Base-by-base conservation (phyloP, 2,113 vertebrate species). In the Nannospalax galili region DNA sequence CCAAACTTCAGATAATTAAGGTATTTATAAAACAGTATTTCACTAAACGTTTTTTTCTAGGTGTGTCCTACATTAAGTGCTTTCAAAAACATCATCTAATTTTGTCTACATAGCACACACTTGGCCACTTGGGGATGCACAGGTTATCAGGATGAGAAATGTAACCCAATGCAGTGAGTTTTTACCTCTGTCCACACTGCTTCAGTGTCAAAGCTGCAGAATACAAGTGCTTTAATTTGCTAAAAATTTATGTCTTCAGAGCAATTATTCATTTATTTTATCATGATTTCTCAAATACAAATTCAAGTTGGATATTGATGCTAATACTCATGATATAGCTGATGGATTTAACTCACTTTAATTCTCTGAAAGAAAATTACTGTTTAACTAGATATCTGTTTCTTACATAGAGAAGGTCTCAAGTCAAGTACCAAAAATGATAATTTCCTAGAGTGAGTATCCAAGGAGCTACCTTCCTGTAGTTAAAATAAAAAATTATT, bases 321-420 rank as follows among this genome's bases (percentile, higher is more conserved):
- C 79, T 48, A 82, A 48, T 75, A n/a, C 1, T 79, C 58, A 30
- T 73, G 28, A 77, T 80, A 87, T 92, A 93, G 67, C 22, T n/a
- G 22, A 84, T 88, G 10, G 22, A 90, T 86, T 91, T 65, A 93
- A 91, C 28, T 91, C n/a, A 40, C 28, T 60, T 93, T 28, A 92
- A 7, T 28, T 94, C 26, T 62, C 56, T 82, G n/a, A 48, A 90
- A 78, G 48, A 12, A 88, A 75, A 75, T 92, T 24, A 42, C 58
- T 94, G 52, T 40, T 77, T 94, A 81, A 88, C 3, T 15, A 78
- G 5, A 84, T 86, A 77, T 85, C 58, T 90, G 45, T 92, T 95
- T 96, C 32, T 85, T 93, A 15, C 73, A 78, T 5, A 58, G 30
- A 79, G 45, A 73, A 87, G 37, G 42, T 85, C 1, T 19, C 28